Percentiles rank a stretch among this genome's conserved stretches.
Evolutionary conservation across 1,140 invertebrate genomes (phyloP).

Genomic region (Coptotermes formosanus): DNA sequence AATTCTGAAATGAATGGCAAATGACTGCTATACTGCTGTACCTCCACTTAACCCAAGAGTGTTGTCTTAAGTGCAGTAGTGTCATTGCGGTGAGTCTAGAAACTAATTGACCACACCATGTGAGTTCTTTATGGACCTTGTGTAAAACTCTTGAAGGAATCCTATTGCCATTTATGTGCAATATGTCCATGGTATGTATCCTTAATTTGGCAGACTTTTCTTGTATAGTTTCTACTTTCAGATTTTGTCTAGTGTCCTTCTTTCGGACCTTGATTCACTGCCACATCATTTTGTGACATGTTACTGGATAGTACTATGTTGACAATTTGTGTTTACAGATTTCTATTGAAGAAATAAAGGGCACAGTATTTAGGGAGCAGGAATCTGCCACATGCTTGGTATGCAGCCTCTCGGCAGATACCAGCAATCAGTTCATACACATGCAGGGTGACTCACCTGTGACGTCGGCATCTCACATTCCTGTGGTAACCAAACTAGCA

Average conservation of each 20-base stretch:
- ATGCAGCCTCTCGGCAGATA: constrained; percentile 19
- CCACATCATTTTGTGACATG: neutral
- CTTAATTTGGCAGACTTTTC: too few relatives aligned
- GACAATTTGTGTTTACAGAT: constrained; percentile 24
- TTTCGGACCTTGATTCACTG: too few relatives aligned
- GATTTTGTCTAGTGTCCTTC: neutral
- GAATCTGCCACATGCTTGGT: constrained; percentile 19
- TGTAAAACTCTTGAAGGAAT: too few relatives aligned
- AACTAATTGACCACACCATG: too few relatives aligned
- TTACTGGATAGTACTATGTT: neutral
- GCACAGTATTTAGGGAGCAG: neutral
- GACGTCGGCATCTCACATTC: constrained; percentile 28
- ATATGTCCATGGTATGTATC: too few relatives aligned
- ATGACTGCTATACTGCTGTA: too few relatives aligned
- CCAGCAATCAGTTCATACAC: constrained; percentile 17
- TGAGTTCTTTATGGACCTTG: too few relatives aligned
- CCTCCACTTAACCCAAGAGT: too few relatives aligned
- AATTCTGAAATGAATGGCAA: too few relatives aligned
- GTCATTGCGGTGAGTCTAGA: too few relatives aligned
- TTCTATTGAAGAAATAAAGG: constrained; percentile 29
- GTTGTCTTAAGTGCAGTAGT: too few relatives aligned
- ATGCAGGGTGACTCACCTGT: constrained; percentile 5
- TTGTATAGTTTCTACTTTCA: neutral
- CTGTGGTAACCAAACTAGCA: constrained; percentile 29
- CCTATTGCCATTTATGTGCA: too few relatives aligned